Evolutionary conservation across 2,888 invertebrate genomes (phyloP).

Genomic region (Melangyna quadrimaculata): DNA sequence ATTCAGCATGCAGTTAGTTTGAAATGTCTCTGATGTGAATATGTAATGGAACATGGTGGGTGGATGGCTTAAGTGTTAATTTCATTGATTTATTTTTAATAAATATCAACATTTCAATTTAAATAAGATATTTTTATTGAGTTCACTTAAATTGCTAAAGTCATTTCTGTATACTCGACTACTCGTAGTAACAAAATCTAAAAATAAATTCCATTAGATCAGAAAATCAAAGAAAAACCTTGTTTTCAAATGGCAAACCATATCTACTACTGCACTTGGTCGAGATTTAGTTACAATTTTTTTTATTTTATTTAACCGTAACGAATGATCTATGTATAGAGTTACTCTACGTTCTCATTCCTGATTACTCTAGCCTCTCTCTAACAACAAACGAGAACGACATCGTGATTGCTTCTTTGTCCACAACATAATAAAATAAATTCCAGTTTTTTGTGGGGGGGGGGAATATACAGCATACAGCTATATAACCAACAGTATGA

Average conservation of each 20-base stretch:
- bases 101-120: not conserved
- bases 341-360: slow-evolving; percentile 16
- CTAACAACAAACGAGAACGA: slow-evolving; percentile 1
- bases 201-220: slow-evolving; percentile 39
- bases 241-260: slow-evolving; percentile 44
- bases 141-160: not conserved
- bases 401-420: slow-evolving; percentile 47
- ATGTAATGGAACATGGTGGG: not conserved
- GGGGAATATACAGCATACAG: not conserved
- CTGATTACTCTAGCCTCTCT: slow-evolving; percentile 14
- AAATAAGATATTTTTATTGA: not conserved
- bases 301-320: slow-evolving; percentile 34
- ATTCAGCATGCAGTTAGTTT: not conserved
- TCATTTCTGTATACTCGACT: no score
- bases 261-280: slow-evolving; percentile 39
- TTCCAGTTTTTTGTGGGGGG: slow-evolving; percentile 33
- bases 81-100: not conserved
- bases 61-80: not conserved
- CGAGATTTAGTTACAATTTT: slow-evolving; percentile 56
- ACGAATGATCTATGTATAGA: slow-evolving; percentile 26
- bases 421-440: not conserved
- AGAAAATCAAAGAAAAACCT: slow-evolving; percentile 7
- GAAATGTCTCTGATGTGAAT: not conserved
- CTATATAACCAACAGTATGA: not conserved
- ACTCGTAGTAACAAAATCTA: not conserved